Conservation (phyloP, 2,113 vertebrate species). For the Oryzias woworae region DNA sequence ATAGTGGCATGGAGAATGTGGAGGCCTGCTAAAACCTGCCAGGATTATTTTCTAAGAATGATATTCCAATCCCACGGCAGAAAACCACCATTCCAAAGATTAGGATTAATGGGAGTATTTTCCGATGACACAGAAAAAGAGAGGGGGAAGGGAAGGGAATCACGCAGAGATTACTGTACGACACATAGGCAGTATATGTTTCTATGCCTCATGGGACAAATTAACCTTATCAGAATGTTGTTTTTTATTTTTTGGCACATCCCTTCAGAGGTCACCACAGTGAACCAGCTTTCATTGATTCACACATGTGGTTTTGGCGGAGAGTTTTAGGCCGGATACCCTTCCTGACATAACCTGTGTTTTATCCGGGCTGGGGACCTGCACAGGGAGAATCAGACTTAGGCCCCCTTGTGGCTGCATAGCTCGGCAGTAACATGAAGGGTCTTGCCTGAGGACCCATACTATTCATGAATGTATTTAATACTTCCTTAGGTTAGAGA, state of each 20-base stretch:
- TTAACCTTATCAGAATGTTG: neutral
- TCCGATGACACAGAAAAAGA: constrained; percentile 51
- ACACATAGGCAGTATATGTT: constrained; percentile 16
- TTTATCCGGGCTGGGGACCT: too few relatives aligned
- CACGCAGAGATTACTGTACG: constrained; percentile 17
- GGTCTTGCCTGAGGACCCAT: too few relatives aligned
- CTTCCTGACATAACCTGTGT: too few relatives aligned
- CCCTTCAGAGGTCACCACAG: too few relatives aligned
- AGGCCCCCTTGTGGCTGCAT: too few relatives aligned
- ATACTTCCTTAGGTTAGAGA: neutral
- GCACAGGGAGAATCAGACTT: too few relatives aligned
- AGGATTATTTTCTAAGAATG: constrained; percentile 53
- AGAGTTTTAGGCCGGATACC: too few relatives aligned
- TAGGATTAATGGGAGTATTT: constrained; percentile 66
- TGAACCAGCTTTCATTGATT: too few relatives aligned
- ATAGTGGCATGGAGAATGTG: constrained; percentile 21
- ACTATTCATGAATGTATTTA: too few relatives aligned
- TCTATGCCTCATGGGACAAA: constrained; percentile 17
- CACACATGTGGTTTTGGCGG: too few relatives aligned
- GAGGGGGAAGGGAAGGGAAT: constrained; percentile 16
- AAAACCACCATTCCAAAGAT: constrained; percentile 64
- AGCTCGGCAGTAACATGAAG: too few relatives aligned
- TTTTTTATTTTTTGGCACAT: too few relatives aligned
- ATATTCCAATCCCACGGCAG: constrained; percentile 55
- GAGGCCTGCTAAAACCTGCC: constrained; percentile 40